A percentile compares a stretch with the other conserved stretches of the same genome.
These are phyloP conservation scores for Dryomyza anilis DNA, from an alignment of 2,888 invertebrate genomes.

Conservation along the genomic window DNA sequence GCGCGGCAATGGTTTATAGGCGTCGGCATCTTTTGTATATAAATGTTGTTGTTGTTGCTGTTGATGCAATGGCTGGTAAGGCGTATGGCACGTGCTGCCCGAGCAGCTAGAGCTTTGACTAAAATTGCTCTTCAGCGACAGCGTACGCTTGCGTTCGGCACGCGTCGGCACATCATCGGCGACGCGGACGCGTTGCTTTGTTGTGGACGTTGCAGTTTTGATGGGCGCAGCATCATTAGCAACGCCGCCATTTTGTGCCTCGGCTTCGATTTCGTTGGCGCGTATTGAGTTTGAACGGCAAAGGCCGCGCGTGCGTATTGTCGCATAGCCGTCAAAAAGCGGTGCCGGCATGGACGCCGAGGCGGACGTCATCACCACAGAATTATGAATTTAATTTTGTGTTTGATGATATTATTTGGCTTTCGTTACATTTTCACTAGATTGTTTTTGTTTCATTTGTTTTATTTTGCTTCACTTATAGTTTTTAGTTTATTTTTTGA, in stretches of 20 bases:
- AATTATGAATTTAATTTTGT: no score
- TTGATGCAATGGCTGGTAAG: constrained; percentile 34
- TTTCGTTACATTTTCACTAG: background rate
- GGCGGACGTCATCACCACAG: constrained; percentile 23
- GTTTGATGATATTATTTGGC: background rate
- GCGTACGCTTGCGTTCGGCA: constrained; percentile 50
- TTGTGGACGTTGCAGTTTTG: background rate
- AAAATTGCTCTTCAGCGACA: constrained; percentile 52
- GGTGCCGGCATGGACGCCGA: constrained; percentile 59
- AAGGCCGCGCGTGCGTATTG: constrained; percentile 72
- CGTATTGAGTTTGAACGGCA: constrained; percentile 59
- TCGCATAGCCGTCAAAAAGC: constrained; percentile 86
- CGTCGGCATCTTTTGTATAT: background rate
- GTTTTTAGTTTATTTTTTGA: background rate
- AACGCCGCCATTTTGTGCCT: constrained; percentile 37
- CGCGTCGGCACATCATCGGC: constrained; percentile 9
- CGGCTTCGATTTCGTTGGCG: constrained; percentile 51
- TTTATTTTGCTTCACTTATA: background rate
- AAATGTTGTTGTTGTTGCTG: constrained; percentile 30
- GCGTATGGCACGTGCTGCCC: constrained; percentile 23
- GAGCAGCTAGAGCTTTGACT: constrained; percentile 43
- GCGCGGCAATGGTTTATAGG: constrained; percentile 38
- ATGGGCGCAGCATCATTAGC: constrained; percentile 1
- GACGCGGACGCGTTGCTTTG: background rate
- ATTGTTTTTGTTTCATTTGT: constrained; percentile 20